A percentile compares a stretch with the other conserved stretches of the same genome.
These are phyloP conservation scores for Pimpla rufipes DNA, from an alignment of 2,888 invertebrate species.

Conservation along the genomic window DNA sequence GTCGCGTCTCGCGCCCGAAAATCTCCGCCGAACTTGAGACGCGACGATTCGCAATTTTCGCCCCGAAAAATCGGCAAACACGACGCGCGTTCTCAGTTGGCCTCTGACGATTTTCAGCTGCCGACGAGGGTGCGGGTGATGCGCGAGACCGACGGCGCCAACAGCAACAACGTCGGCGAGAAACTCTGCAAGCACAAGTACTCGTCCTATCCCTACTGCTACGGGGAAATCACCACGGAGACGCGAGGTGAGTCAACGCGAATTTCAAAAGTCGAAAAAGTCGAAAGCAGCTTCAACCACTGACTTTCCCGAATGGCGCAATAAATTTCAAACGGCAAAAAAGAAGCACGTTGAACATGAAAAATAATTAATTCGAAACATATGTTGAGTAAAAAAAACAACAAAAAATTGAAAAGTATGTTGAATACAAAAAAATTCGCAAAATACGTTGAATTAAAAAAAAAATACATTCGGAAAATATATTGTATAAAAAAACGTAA, in stretches of 20 bases:
- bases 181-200: constrained; percentile 95
- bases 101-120: constrained; percentile 83
- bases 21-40: constrained; percentile 34
- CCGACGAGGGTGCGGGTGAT: constrained; percentile 91
- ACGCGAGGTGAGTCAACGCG: constrained; percentile 86
- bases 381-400: no score
- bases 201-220: constrained; percentile 95
- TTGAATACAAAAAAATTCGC: no score
- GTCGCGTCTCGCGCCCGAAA: constrained; percentile 50
- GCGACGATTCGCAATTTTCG: constrained; percentile 57
- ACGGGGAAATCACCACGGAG: constrained; percentile 93
- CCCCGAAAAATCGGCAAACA: background rate
- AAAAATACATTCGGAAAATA: no score
- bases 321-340: no score
- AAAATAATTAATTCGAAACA: no score
- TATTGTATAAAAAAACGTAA: no score
- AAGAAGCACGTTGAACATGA: no score
- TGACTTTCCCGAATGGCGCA: no score
- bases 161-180: constrained; percentile 86
- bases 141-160: constrained; percentile 88
- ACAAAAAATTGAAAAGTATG: no score
- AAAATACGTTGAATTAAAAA: no score
- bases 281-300: no score
- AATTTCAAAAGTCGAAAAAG: background rate
- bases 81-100: constrained; percentile 49